These are phyloP conservation scores for Malurus elegans DNA, from an alignment of 2,113 vertebrate species.

Conservation along the genomic window DNA sequence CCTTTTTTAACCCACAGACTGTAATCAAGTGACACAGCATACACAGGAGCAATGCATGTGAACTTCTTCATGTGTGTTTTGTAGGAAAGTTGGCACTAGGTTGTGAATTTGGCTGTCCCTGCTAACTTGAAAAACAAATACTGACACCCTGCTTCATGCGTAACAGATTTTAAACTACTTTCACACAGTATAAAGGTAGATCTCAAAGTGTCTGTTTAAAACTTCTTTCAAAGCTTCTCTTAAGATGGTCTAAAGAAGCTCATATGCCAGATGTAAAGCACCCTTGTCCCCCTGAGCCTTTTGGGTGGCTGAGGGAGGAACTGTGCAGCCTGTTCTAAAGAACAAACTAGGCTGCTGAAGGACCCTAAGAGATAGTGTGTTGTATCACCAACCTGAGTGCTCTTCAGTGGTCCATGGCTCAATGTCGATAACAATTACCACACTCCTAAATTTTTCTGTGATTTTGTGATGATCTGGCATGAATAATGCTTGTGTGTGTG, in stretches of 20 bases:
- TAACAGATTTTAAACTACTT: background rate
- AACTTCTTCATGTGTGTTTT: background rate
- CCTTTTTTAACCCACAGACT: background rate
- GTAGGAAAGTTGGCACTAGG: background rate
- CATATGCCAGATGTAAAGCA: background rate
- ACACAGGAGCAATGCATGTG: background rate
- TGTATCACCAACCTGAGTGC: background rate
- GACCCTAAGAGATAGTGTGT: background rate
- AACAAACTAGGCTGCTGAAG: background rate
- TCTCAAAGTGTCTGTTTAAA: background rate
- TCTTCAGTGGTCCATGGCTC: background rate
- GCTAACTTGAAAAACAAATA: background rate
- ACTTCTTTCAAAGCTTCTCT: background rate
- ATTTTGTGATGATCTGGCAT: background rate
- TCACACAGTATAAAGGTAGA: background rate
- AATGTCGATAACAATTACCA: background rate
- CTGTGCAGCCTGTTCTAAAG: background rate
- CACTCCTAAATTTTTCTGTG: background rate
- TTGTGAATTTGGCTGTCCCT: background rate
- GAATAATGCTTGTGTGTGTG: background rate
- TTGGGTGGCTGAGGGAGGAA: background rate
- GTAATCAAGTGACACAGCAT: background rate
- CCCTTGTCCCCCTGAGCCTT: background rate
- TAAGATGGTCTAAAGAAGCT: background rate
- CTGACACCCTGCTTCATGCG: background rate